Conservation (phyloP, 2,888 invertebrate species). For the Eupithecia dodoneata region DNA sequence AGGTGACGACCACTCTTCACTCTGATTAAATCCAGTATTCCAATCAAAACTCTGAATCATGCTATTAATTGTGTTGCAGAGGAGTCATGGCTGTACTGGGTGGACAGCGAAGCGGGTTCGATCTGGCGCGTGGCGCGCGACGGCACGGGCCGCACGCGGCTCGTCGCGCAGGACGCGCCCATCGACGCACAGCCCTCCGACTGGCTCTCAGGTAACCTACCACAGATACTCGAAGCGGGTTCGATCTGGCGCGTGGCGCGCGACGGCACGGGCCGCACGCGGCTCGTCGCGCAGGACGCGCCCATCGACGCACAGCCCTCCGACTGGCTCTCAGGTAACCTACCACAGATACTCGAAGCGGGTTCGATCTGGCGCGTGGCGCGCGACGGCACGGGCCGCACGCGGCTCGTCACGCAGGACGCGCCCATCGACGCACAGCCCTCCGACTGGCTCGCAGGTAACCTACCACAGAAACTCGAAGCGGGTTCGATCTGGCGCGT, state of each 20-base stretch:
- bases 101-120: conserved; percentile 90
- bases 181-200: conserved; percentile 86
- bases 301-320: conserved; percentile 85
- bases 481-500: conserved; percentile 90
- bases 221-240: conserved; percentile 84
- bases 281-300: conserved; percentile 80
- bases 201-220: conserved; percentile 80
- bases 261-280: conserved; percentile 88
- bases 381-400: too few species aligned
- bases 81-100: conserved; percentile 88
- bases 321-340: conserved; percentile 86
- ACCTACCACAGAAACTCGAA: too few species aligned
- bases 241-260: conserved; percentile 89
- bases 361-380: too few species aligned
- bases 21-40: background rate
- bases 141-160: conserved; percentile 86
- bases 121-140: conserved; percentile 91
- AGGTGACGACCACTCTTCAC: conserved; percentile 3
- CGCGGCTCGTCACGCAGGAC: too few species aligned
- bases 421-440: too few species aligned
- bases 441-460: too few species aligned
- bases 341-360: too few species aligned
- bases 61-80: conserved; percentile 44
- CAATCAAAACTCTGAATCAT: background rate
- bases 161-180: conserved; percentile 81